These are phyloP conservation scores for Phalera bucephala DNA, from an alignment of 2,888 invertebrate species.

Conservation along the genomic window DNA sequence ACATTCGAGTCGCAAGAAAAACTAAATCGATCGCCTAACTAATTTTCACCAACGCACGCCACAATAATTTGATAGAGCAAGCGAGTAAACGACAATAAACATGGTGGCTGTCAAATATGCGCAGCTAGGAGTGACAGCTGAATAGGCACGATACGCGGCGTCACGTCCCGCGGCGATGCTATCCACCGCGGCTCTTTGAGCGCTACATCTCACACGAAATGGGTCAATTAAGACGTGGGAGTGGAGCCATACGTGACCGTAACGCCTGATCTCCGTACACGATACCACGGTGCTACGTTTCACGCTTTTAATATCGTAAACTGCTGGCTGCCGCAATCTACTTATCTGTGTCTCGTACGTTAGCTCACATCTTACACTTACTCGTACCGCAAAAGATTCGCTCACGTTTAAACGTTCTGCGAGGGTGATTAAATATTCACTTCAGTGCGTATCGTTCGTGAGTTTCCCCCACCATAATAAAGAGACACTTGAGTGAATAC, in stretches of 20 bases:
- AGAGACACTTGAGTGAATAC: constrained; percentile 10
- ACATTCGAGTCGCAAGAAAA: too few relatives aligned
- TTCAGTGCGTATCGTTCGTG: constrained; percentile 26
- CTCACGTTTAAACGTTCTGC: constrained; percentile 14
- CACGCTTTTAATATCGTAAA: constrained; percentile 66
- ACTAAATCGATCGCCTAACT: too few relatives aligned
- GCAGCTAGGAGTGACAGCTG: constrained; percentile 38
- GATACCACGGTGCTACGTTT: constrained; percentile 69
- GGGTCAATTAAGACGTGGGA: constrained; percentile 83
- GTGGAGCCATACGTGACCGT: constrained; percentile 76
- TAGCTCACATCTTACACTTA: background rate
- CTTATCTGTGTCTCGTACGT: constrained; percentile 31
- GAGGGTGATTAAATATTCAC: constrained; percentile 18
- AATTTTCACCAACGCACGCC: constrained; percentile 1
- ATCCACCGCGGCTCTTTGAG: constrained; percentile 69
- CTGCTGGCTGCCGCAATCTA: constrained; percentile 46
- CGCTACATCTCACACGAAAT: constrained; percentile 77
- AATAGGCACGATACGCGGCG: constrained; percentile 44
- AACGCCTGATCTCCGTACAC: constrained; percentile 62
- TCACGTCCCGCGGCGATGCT: constrained; percentile 77
- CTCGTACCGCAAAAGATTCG: constrained; percentile 4
- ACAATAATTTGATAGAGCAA: constrained; percentile 17
- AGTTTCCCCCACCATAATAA: constrained; percentile 16
- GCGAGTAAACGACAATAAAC: constrained; percentile 10
- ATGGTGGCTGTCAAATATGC: constrained; percentile 38